A percentile compares a stretch with the other conserved stretches of the same genome.
Conservation (phyloP, 2,888 invertebrate genomes). For the Branchellion lobata region DNA sequence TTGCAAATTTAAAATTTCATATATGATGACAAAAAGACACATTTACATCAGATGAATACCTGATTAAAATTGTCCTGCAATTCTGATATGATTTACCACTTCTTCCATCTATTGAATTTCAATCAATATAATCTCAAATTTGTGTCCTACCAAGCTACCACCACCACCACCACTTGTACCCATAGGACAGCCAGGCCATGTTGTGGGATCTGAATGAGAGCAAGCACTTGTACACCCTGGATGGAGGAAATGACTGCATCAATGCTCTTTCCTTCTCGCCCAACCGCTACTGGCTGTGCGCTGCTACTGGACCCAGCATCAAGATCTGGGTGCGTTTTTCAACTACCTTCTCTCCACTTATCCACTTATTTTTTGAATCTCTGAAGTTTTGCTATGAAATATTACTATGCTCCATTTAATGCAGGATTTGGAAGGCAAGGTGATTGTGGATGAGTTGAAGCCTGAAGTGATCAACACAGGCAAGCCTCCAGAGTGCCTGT, state of each 20-base stretch:
- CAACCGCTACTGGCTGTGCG: constrained; percentile 98
- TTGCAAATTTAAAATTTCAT: no score
- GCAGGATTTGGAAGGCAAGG: constrained; percentile 95
- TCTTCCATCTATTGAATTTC: no score
- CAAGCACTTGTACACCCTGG: constrained; percentile 96
- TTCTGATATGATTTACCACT: background rate
- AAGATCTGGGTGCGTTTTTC: constrained; percentile 82
- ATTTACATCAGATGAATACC: no score
- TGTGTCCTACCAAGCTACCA: no score
- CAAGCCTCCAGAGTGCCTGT: constrained; percentile 91
- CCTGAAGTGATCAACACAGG: constrained; percentile 83
- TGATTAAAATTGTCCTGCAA: background rate
- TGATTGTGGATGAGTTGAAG: constrained; percentile 95
- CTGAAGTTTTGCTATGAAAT: background rate
- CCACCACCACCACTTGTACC: constrained; percentile 1
- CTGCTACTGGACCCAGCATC: constrained; percentile 94
- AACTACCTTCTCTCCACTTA: background rate
- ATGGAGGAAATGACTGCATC: constrained; percentile 97
- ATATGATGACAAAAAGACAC: no score
- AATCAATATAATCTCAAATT: no score
- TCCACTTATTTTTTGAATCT: background rate
- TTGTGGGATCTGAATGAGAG: constrained; percentile 99
- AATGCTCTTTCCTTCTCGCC: constrained; percentile 98
- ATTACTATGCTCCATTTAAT: no score
- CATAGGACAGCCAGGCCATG: constrained; percentile 93